Base-by-base conservation (phyloP, 2,888 invertebrate species). In the Salticus scenicus region DNA sequence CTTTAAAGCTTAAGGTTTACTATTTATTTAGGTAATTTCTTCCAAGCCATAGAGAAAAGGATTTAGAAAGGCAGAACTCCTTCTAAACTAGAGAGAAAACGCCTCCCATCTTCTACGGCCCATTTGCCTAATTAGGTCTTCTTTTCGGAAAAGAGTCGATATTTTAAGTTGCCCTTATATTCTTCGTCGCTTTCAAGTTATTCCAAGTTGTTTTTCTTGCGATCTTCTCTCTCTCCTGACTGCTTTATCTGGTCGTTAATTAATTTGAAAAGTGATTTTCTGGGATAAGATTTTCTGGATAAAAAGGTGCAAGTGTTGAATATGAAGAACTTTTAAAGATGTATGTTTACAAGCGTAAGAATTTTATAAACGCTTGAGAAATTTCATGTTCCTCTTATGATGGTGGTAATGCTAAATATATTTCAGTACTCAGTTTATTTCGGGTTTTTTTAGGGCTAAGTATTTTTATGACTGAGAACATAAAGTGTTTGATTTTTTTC, bases 121-220 rank as follows among this genome's bases (percentile, higher is more conserved):
- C 82, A 83, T 83, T 83, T 83, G 72, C 82, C 76, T 83, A 76
- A 83, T 83, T 83, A 83, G 70, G 82, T 71, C 66, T 27, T 64
- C 71, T 72, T 76, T 83, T 83, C 73, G 47, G 72, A 57, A 24
- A 24, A 24, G 24, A 57, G 57, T 57, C 57, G 57, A 57, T 57
- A 57, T 57, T 57, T 57, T 57, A 57, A 57, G 57, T 5, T 12
- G 24, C 57, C 5, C 57, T 57, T 57, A 24, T 24, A 24, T 57
- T 57, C 20, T 57, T 20, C 57, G 4, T 5, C 24, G 57, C 57
- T 57, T 57, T 57, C 20, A 57, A 57, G 24, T 57, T 24, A 24
- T 24, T 12, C 10, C 14, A 47, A 47, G 14, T 47, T 47, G 42
- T 47, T 47, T 47, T 47, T 47, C 14, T 47, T 47, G 10, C 42